Evolutionary conservation across 2,888 invertebrate species (phyloP).

Genomic region (Blastobasis lacticolella): DNA sequence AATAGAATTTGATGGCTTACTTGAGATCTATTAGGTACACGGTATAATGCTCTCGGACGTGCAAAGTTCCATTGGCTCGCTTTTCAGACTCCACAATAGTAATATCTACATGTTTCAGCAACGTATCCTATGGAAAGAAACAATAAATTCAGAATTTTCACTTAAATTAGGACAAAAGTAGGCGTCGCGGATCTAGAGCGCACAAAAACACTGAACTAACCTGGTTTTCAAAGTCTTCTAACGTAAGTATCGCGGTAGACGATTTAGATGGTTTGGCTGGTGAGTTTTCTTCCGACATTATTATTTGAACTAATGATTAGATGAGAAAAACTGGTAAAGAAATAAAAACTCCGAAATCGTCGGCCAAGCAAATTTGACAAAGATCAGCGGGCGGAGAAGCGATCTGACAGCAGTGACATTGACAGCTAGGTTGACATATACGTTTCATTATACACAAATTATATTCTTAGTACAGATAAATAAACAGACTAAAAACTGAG

Average conservation of each 20-base stretch:
- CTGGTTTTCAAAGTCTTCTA: conserved; percentile 55
- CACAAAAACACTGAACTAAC: conserved; percentile 30
- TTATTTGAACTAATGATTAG: conserved; percentile 8
- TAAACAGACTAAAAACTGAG: too few species aligned
- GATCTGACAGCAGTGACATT: background rate
- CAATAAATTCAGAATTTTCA: conserved; percentile 13
- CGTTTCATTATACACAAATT: background rate
- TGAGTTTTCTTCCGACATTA: conserved; percentile 48
- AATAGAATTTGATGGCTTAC: conserved; percentile 63
- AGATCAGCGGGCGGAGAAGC: background rate
- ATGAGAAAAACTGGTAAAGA: background rate
- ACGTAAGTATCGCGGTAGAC: conserved; percentile 42
- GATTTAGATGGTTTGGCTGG: conserved; percentile 45
- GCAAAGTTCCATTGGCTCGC: conserved; percentile 81
- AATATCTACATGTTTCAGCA: conserved; percentile 82
- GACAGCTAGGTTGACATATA: background rate
- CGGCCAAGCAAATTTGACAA: background rate
- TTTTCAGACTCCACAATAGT: conserved; percentile 85
- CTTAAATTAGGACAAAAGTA: conserved; percentile 30
- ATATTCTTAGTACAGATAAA: too few species aligned
- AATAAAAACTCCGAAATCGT: conserved; percentile 1
- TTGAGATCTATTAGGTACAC: conserved; percentile 86
- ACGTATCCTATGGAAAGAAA: conserved; percentile 72
- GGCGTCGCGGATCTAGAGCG: conserved; percentile 30
- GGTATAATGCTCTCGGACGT: conserved; percentile 84